Percentiles rank a stretch among this genome's conserved stretches.
Evolutionary conservation across 2,113 vertebrate genomes (phyloP).

Genomic region (Merops nubicus): DNA sequence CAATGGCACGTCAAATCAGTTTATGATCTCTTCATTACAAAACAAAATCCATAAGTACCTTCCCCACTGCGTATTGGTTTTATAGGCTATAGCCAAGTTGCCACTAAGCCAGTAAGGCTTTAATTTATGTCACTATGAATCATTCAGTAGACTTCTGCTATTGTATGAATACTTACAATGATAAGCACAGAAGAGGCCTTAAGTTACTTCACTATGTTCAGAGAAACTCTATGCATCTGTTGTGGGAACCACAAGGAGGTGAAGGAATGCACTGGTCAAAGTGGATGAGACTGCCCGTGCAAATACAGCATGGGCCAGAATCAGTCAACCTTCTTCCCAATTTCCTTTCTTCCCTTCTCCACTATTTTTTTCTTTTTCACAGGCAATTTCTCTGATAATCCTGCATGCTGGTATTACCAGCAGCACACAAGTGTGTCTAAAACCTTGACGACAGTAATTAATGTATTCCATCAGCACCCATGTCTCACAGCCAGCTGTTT

Average conservation of each 20-base stretch:
- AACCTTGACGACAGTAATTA: conserved; percentile 77
- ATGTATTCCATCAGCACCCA: conserved; percentile 72
- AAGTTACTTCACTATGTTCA: background rate
- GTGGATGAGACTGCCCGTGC: background rate
- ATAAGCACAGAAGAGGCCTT: background rate
- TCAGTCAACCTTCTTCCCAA: background rate
- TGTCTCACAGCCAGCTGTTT: conserved; percentile 68
- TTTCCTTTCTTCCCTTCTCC: background rate
- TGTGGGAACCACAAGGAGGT: background rate
- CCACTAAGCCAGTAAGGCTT: background rate
- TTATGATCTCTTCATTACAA: background rate
- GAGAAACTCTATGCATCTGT: background rate
- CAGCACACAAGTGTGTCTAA: conserved; percentile 68
- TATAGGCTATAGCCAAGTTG: background rate
- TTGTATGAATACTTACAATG: background rate
- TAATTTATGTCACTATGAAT: background rate
- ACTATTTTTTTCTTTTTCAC: background rate
- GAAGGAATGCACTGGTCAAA: background rate
- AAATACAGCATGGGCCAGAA: background rate
- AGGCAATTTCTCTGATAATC: conserved; percentile 42
- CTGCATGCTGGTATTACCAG: conserved; percentile 28
- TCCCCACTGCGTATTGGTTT: background rate
- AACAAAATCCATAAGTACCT: background rate
- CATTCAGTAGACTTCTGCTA: background rate
- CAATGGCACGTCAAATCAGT: background rate